Evolutionary conservation across 2,113 vertebrate genomes (phyloP), one percentile per base, ranked within the genome.

Genomic region (Forbesichthys papilliferus): DNA sequence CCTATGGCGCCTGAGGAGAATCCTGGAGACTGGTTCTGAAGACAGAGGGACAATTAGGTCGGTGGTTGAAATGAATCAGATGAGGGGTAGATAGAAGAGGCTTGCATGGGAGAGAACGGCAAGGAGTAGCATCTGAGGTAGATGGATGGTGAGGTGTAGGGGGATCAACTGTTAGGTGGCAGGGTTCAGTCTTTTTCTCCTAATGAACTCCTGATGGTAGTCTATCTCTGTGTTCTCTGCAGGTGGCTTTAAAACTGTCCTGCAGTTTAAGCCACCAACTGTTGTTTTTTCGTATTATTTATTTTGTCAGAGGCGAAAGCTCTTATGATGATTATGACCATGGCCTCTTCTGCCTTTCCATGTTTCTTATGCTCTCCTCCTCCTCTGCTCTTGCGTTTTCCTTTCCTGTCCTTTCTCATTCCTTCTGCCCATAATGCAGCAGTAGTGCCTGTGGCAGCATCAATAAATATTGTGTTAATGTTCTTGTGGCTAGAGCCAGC

Each of bases 201-300:
- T 88, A 88, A 90, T 90, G 84, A 87, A 86, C 89, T 89, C 83
- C 85, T 83, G 84, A 87, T 87, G 79, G 81, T 73, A 63, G 80
- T 49, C 69, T 76, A 70, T 69, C 75, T 42, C 36, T 42, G 36
- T 42, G 36, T 42, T 42, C 36, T 42, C 36, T 42, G 36, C 36
- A 42, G 36, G 36, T 42, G 4, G 36, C 36, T 42, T 8, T 42
- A 6, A 8, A 42, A 42, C 4, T 42, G 36, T 42, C 36, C 36
- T 42, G 27, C 27, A 27, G 27, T 27, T 27, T 27, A 27, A 27
- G 27, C 27, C 27, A 27, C 27, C 27, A 27, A 27, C 27, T 20
- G 0, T 27, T 27, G 27, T 27, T 27, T 27, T 27, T 27, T 27
- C 3, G 27, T 27, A 27, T 27, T 27, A 27, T 27, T 27, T 27